A percentile compares a stretch with the other conserved stretches of the same genome.
Evolutionary conservation across 2,888 invertebrate genomes (phyloP).

Genomic region (Hirtodrosophila confusa): DNA sequence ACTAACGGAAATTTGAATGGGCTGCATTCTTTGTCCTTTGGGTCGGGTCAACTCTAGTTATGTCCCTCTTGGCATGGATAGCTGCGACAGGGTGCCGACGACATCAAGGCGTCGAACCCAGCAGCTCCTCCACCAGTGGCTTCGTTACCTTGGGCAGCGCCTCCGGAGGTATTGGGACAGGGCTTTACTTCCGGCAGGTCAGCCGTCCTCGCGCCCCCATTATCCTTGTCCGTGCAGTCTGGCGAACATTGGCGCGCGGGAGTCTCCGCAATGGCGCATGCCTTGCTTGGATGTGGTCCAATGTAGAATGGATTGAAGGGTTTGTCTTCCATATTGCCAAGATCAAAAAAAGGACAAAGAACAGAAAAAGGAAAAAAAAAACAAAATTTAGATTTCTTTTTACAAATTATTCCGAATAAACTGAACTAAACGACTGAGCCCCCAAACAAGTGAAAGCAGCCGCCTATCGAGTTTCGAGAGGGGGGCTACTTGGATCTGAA

Average conservation of each 20-base stretch:
- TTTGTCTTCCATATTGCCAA: conserved; percentile 6
- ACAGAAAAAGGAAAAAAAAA: conserved; percentile 1
- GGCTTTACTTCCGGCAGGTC: too few relatives aligned
- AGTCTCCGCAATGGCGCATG: conserved; percentile 20
- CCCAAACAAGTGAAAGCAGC: neutral
- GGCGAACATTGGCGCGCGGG: conserved; percentile 15
- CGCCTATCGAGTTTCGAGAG: neutral
- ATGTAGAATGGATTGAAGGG: conserved; percentile 51
- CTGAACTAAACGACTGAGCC: neutral
- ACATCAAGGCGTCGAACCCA: neutral
- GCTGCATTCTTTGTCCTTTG: neutral
- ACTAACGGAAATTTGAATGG: too few relatives aligned
- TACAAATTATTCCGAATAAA: neutral
- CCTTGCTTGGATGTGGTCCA: conserved; percentile 41
- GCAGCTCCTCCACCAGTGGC: neutral
- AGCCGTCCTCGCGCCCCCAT: too few relatives aligned
- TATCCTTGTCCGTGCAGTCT: neutral
- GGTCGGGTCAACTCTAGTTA: neutral
- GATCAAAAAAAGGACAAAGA: neutral
- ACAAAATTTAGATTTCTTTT: conserved; percentile 5
- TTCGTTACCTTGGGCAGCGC: neutral
- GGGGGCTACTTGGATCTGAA: conserved; percentile 2
- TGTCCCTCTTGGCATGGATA: conserved; percentile 9
- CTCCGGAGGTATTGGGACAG: neutral
- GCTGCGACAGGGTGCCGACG: neutral